Conservation (phyloP, 2,888 invertebrate genomes). For the Plebejus anna region DNA sequence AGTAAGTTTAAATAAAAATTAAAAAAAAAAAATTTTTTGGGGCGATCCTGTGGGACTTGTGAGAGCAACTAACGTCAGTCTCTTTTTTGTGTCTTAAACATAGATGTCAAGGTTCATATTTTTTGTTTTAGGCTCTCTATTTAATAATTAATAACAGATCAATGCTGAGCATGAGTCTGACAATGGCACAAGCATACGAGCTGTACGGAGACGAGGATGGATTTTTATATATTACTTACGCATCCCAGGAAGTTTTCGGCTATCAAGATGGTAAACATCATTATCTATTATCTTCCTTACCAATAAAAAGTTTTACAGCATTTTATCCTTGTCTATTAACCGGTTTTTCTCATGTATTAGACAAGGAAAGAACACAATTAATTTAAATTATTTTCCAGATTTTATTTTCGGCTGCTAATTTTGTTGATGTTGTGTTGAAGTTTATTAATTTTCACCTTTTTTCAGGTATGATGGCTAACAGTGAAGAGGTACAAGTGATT, state of each 20-base stretch:
- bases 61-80: too few species aligned
- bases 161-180: slow-evolving; percentile 88
- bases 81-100: too few species aligned
- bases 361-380: too few species aligned
- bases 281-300: background rate
- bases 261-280: slow-evolving; percentile 64
- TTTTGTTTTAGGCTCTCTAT: slow-evolving; percentile 84
- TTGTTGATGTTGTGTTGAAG: background rate
- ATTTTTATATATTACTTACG: slow-evolving; percentile 93
- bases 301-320: too few species aligned
- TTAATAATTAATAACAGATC: slow-evolving; percentile 90
- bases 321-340: too few species aligned
- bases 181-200: slow-evolving; percentile 89
- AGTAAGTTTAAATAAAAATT: background rate
- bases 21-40: background rate
- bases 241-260: slow-evolving; percentile 94
- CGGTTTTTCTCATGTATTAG: too few species aligned
- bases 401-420: background rate
- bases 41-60: too few species aligned
- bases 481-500: slow-evolving; percentile 85
- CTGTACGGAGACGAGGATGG: slow-evolving; percentile 89
- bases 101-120: too few species aligned
- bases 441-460: background rate
- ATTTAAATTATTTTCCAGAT: too few species aligned
- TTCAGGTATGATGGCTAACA: slow-evolving; percentile 49